phyloP scores from a whole-genome alignment of 2,888 invertebrate species.

The Cheilosia grossa region DNA sequence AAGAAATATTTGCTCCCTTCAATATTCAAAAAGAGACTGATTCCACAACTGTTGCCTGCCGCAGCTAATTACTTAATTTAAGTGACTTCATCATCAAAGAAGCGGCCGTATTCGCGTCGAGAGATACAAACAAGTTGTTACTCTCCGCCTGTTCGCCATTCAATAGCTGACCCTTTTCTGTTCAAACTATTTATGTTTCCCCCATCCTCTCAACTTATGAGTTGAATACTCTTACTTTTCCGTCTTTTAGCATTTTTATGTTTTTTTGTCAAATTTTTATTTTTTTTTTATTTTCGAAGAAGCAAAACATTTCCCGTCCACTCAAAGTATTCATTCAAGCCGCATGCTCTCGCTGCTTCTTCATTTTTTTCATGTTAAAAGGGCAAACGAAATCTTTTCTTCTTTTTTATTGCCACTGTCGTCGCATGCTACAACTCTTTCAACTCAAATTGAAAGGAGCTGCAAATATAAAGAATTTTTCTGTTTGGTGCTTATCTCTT shows the following conservation, averaged over 20 bases:
- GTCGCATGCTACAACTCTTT: slow-evolving; percentile 2
- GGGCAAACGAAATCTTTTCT: slow-evolving; percentile 54
- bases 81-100: slow-evolving; percentile 20
- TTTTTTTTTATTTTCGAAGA: slow-evolving; percentile 23
- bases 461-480: slow-evolving; percentile 57
- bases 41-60: neutral
- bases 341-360: neutral
- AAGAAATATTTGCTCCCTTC: no score
- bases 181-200: slow-evolving; percentile 31
- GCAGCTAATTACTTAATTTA: neutral
- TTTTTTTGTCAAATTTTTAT: neutral
- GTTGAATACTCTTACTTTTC: slow-evolving; percentile 20
- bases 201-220: slow-evolving; percentile 25
- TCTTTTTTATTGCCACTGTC: slow-evolving; percentile 8
- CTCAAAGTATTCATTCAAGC: slow-evolving; percentile 35
- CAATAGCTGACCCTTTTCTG: slow-evolving; percentile 33
- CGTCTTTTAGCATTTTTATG: slow-evolving; percentile 16
- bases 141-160: slow-evolving; percentile 14
- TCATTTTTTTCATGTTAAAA: slow-evolving; percentile 26
- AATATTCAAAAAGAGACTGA: no score
- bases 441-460: slow-evolving; percentile 63
- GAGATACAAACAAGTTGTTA: slow-evolving; percentile 19
- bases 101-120: slow-evolving; percentile 7
- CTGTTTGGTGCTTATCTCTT: slow-evolving; percentile 63
- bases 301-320: slow-evolving; percentile 52